These are phyloP conservation scores for Scotopteryx bipunctaria DNA, from an alignment of 2,888 invertebrate species.

Conservation along the genomic window DNA sequence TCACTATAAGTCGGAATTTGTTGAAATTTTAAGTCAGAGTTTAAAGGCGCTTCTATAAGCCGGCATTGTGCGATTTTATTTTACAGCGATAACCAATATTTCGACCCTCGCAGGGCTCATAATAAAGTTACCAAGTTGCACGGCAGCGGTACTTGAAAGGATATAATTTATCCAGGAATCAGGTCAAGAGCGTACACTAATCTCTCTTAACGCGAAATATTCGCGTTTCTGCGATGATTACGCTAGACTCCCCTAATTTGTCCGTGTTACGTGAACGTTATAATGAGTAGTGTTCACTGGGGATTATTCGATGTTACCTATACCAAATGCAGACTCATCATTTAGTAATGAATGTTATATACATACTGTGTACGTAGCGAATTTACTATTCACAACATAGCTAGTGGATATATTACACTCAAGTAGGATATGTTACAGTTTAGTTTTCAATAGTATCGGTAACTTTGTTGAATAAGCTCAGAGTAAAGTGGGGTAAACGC, in stretches of 20 bases:
- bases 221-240: conserved; percentile 47
- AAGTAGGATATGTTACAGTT: too few species aligned
- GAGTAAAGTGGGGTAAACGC: too few species aligned
- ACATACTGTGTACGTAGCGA: too few species aligned
- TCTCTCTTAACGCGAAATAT: conserved; percentile 41
- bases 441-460: too few species aligned
- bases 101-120: conserved; percentile 17
- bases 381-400: too few species aligned
- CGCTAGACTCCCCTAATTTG: conserved; percentile 42
- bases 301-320: background rate
- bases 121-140: conserved; percentile 35
- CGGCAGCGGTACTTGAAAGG: conserved; percentile 46
- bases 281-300: conserved; percentile 10
- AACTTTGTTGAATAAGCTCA: too few species aligned
- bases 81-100: conserved; percentile 28
- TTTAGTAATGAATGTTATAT: too few species aligned
- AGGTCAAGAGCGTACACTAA: conserved; percentile 54
- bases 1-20: too few species aligned
- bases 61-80: background rate
- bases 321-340: background rate
- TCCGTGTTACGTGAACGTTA: conserved; percentile 40
- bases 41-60: conserved; percentile 6
- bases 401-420: too few species aligned
- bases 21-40: background rate
- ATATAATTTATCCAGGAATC: conserved; percentile 48